Evolutionary conservation across 2,888 invertebrate species (phyloP), one percentile per base, ranked within the genome.

Genomic region (Thecocarcelia acutangulata): DNA sequence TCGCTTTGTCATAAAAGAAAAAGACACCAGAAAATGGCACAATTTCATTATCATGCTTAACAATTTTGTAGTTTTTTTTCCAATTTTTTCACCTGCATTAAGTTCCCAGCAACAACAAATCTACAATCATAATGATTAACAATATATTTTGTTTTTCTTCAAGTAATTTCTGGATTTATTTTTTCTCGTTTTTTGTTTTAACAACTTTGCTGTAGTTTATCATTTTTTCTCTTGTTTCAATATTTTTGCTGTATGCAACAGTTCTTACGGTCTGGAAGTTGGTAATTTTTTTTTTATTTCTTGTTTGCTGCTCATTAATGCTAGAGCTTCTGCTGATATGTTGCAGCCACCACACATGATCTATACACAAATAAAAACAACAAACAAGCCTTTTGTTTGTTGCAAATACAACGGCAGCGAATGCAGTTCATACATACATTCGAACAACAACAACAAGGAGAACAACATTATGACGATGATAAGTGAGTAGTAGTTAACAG

Each of bases 281-380:
- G 13, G 37, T 3, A 5, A 6, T 54, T 28, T 54, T 54, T 6
- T 19, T 15, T 15, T 24, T 1, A n/a, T 12, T 58, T 42, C 33
- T 50, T 50, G 44, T 59, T 59, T 66, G 33, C 42, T 46, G 79
- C 83, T 84, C 81, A 83, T 84, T 84, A 84, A 81, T 75, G 68
- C 59, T 64, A 52, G 64, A 79, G 75, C 68, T 82, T 80, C 79
- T 77, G 83, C 68, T 75, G 72, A 68, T 75, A 78, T 69, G 80
- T 70, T 70, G 58, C 77, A 68, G 81, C 76, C 83, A 81, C 76
- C 83, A 81, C 84, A 84, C 83, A 78, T 81, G 81, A 70, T 72
- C 58, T 33, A 50, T 12, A 46, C 69, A 63, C 17, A 61, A 56
- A 52, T 15, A 52, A 59, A 33, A 42, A 12, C 19, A 50, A 40